These are phyloP conservation scores for Hesperophylax magnus DNA, from an alignment of 1,140 invertebrate genomes.

Conservation along the genomic window DNA sequence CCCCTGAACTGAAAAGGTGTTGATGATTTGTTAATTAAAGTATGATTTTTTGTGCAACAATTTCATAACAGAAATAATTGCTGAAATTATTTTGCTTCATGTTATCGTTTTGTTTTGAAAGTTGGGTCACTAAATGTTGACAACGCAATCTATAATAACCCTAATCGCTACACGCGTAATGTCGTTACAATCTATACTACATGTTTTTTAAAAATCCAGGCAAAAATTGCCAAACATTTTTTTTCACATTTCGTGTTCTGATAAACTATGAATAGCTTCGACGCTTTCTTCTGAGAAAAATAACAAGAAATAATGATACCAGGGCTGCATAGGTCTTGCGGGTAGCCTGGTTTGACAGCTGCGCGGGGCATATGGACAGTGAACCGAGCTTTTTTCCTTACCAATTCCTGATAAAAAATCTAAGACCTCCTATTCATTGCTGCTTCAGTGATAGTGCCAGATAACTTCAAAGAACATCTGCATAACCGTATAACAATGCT, in stretches of 20 bases:
- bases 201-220: neutral
- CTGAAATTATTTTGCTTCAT: too few species aligned
- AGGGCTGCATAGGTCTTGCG: neutral
- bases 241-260: neutral
- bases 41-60: too few species aligned
- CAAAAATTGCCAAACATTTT: neutral
- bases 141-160: too few species aligned
- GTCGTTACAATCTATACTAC: too few species aligned
- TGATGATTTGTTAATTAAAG: too few species aligned
- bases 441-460: conserved; percentile 21
- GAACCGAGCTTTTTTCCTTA: conserved; percentile 18
- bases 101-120: too few species aligned
- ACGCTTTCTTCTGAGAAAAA: neutral
- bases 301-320: neutral
- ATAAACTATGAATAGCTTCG: neutral
- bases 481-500: neutral
- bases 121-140: too few species aligned
- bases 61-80: too few species aligned
- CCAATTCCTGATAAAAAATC: conserved; percentile 34
- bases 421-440: conserved; percentile 31
- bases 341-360: conserved; percentile 17
- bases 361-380: conserved; percentile 38
- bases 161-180: neutral
- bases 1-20: too few species aligned
- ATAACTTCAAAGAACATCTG: conserved; percentile 33